Percentiles rank a stretch among this genome's conserved stretches.
Evolutionary conservation across 2,797 vertebrate genomes (phyloP).

Genomic region (Cercopithecus neglectus): DNA sequence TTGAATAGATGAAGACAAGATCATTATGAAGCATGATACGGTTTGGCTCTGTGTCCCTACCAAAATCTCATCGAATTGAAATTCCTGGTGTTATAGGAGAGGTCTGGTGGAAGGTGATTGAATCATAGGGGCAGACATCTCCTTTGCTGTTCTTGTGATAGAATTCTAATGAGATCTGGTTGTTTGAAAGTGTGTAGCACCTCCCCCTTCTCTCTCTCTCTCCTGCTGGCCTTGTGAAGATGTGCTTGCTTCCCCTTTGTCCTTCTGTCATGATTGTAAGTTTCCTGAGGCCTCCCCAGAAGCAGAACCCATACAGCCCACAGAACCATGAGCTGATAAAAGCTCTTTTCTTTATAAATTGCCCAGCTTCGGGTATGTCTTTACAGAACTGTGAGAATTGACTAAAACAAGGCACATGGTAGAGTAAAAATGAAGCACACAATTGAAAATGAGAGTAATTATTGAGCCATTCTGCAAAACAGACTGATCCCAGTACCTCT

Average conservation of each 20-base stretch:
- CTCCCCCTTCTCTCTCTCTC: not conserved
- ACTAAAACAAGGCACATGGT: not conserved
- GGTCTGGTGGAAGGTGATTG: not conserved
- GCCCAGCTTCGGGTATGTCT: not conserved
- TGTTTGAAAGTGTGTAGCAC: not conserved
- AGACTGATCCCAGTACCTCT: not conserved
- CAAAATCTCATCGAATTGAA: not conserved
- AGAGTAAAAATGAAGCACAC: not conserved
- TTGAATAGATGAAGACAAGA: not conserved
- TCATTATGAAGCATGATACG: not conserved
- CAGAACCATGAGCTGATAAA: not conserved
- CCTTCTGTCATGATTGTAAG: not conserved
- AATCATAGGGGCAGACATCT: not conserved
- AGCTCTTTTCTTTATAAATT: not conserved
- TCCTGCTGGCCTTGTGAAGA: not conserved
- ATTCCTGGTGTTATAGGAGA: not conserved
- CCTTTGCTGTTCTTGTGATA: not conserved
- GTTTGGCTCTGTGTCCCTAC: not conserved
- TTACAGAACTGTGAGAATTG: not conserved
- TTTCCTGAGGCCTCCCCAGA: not conserved
- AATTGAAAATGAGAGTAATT: not conserved
- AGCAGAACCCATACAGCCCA: not conserved
- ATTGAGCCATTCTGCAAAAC: not conserved
- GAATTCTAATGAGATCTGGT: not conserved
- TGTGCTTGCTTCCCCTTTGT: not conserved